Evolutionary conservation across 2,888 invertebrate genomes (phyloP).

Genomic region (Cactoblastis cactorum): DNA sequence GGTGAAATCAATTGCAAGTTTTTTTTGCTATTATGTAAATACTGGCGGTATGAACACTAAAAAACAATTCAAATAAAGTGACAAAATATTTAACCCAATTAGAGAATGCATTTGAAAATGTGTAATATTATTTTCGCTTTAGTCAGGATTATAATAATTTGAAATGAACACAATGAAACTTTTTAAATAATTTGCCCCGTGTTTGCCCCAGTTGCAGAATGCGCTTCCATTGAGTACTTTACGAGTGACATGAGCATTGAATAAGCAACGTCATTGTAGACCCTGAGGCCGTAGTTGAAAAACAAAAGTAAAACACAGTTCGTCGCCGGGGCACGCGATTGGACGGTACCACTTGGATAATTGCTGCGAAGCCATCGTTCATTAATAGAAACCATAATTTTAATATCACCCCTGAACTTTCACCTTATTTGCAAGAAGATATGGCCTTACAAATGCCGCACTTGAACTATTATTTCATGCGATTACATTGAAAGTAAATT

Average conservation of each 20-base stretch:
- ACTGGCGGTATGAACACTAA: not conserved
- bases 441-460: slow-evolving; percentile 31
- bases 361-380: slow-evolving; percentile 45
- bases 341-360: slow-evolving; percentile 66
- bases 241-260: slow-evolving; percentile 7
- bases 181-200: not conserved
- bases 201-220: not conserved
- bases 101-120: too few relatives aligned
- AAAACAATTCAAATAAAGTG: not conserved
- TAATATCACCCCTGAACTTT: slow-evolving; percentile 65
- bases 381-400: slow-evolving; percentile 61
- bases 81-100: too few relatives aligned
- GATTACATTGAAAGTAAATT: slow-evolving; percentile 1
- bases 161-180: not conserved
- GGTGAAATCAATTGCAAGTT: not conserved
- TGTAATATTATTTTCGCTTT: too few relatives aligned
- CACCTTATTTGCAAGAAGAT: slow-evolving; percentile 50
- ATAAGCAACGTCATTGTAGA: slow-evolving; percentile 18
- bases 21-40: not conserved
- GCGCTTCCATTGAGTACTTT: slow-evolving; percentile 7
- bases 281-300: slow-evolving; percentile 26
- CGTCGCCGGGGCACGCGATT: slow-evolving; percentile 58
- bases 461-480: slow-evolving; percentile 3
- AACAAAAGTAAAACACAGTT: slow-evolving; percentile 44
- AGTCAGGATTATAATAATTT: too few relatives aligned